phyloP scores from a whole-genome alignment of 2,797 vertebrate species.

The Myoxocephalus aenaeus region DNA sequence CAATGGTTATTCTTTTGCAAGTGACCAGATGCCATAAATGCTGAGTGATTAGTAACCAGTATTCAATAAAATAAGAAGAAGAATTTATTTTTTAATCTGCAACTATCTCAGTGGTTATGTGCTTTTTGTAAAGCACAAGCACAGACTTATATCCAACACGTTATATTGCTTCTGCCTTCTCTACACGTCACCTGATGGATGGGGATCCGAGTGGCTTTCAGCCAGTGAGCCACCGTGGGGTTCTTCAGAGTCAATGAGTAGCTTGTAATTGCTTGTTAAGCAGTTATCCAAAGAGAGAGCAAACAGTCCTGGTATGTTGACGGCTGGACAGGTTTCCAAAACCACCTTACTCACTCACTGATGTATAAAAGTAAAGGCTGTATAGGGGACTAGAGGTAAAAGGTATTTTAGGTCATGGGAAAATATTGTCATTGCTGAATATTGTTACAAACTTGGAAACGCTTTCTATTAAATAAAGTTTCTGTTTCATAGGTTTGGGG shows the following conservation, averaged over 20 bases:
- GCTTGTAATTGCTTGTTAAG: conserved; percentile 58
- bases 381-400: not conserved
- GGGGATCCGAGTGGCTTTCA: conserved; percentile 5
- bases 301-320: conserved; percentile 56
- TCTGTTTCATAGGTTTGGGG: not conserved
- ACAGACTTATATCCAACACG: not conserved
- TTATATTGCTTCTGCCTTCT: not conserved
- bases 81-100: not conserved
- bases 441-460: not conserved
- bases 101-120: not conserved
- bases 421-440: not conserved
- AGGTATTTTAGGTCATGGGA: not conserved
- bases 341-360: not conserved
- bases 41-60: not conserved
- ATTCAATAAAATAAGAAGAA: not conserved
- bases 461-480: not conserved
- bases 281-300: conserved; percentile 54
- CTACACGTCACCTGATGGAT: not conserved
- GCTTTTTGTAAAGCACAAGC: not conserved
- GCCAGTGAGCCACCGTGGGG: conserved; percentile 13
- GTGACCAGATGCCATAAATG: conserved; percentile 32
- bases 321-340: conserved; percentile 29
- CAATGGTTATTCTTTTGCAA: conserved; percentile 36
- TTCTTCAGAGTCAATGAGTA: conserved; percentile 56
- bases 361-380: not conserved